Conservation (phyloP, 2,113 vertebrate species). For the Eupsittula cactorum region DNA sequence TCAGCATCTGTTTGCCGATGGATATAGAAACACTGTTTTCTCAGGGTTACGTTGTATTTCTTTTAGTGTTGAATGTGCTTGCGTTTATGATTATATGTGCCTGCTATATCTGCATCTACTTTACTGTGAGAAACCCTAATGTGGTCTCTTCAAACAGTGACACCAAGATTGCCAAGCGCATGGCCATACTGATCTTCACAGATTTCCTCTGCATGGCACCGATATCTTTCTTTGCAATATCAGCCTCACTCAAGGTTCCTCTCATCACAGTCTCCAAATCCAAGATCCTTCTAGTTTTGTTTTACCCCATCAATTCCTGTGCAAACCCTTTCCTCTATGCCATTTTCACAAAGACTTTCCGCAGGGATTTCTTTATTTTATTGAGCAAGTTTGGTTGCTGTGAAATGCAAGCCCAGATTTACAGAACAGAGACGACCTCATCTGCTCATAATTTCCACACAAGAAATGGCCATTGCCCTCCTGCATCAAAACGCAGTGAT, state of each 20-base stretch:
- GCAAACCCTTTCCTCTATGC: conserved; percentile 96
- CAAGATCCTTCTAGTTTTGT: conserved; percentile 93
- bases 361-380: conserved; percentile 91
- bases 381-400: conserved; percentile 91
- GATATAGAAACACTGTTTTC: conserved; percentile 85
- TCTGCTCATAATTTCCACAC: conserved; percentile 78
- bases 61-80: conserved; percentile 89
- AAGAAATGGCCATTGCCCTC: conserved; percentile 78
- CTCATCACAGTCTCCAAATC: conserved; percentile 93
- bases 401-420: conserved; percentile 87
- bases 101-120: conserved; percentile 93
- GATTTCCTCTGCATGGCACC: conserved; percentile 97
- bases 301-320: conserved; percentile 97
- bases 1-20: conserved; percentile 97
- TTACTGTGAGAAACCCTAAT: conserved; percentile 87
- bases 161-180: conserved; percentile 90
- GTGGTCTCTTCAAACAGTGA: conserved; percentile 85
- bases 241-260: conserved; percentile 90
- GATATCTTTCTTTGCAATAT: conserved; percentile 97
- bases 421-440: conserved; percentile 88
- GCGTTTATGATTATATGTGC: conserved; percentile 89
- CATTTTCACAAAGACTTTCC: conserved; percentile 95
- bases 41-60: conserved; percentile 86
- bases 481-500: conserved; percentile 76
- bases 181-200: conserved; percentile 96